Percentiles rank a stretch among this genome's conserved stretches.
Conservation (phyloP, 1,140 invertebrate species). For the Aplysia californica region DNA sequence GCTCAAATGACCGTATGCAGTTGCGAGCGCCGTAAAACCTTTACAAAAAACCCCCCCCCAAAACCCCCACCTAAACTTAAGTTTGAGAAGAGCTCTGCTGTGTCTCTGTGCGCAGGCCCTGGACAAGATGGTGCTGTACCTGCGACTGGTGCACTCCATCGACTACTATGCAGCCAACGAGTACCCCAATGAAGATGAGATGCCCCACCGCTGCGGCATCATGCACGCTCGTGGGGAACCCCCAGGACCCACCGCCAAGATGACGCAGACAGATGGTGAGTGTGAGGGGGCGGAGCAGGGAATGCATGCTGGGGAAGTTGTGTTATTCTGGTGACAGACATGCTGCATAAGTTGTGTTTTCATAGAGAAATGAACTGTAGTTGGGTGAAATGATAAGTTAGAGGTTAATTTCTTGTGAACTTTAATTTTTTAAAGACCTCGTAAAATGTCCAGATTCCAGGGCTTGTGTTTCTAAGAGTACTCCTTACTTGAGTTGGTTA, state of each 20-base stretch:
- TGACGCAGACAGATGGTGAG: constrained; percentile 69
- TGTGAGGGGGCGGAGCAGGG: not conserved
- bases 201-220: constrained; percentile 99
- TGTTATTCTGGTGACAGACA: not conserved
- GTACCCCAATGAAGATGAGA: constrained; percentile 99
- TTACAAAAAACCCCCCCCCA: too few relatives aligned
- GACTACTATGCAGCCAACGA: constrained; percentile 99
- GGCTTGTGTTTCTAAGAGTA: too few relatives aligned
- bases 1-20: too few relatives aligned
- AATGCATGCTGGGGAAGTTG: not conserved
- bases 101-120: constrained; percentile 74
- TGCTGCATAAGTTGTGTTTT: not conserved
- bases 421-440: not conserved
- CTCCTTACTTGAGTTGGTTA: too few relatives aligned
- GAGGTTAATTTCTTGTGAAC: not conserved
- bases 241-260: constrained; percentile 81
- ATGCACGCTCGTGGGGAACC: constrained; percentile 93
- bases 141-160: constrained; percentile 97
- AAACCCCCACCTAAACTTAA: too few relatives aligned
- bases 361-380: too few relatives aligned
- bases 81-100: too few relatives aligned
- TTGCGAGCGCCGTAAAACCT: too few relatives aligned
- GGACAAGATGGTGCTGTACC: constrained; percentile 89
- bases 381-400: too few relatives aligned
- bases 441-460: too few relatives aligned